Conservation (phyloP, 2,113 vertebrate species). For the Gobius niger region DNA sequence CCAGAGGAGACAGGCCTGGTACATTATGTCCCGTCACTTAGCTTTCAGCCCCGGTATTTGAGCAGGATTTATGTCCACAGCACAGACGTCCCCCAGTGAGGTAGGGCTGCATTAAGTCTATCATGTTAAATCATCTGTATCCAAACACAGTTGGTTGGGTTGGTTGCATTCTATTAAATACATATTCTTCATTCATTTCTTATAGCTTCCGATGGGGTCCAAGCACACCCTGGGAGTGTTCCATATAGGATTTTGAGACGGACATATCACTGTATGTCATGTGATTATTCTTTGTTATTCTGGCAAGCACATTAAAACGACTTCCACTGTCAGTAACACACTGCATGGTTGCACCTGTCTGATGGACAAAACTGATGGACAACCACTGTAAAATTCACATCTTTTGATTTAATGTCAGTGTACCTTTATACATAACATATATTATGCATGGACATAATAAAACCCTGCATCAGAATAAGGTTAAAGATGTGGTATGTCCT, state of each 20-base stretch:
- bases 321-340: background rate
- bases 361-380: background rate
- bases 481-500: constrained; percentile 22
- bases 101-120: constrained; percentile 38
- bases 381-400: background rate
- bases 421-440: background rate
- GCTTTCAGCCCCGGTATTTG: constrained; percentile 55
- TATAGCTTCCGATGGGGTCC: constrained; percentile 5
- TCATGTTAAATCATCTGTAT: constrained; percentile 14
- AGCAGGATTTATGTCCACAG: constrained; percentile 46
- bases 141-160: background rate
- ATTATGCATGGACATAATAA: background rate
- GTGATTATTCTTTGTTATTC: constrained; percentile 5
- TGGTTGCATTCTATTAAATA: background rate
- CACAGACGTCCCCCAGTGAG: constrained; percentile 20
- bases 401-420: background rate
- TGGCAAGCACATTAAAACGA: background rate
- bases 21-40: constrained; percentile 58
- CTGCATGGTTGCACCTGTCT: background rate
- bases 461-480: constrained; percentile 6
- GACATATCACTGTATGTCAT: background rate
- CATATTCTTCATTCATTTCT: background rate
- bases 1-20: constrained; percentile 49
- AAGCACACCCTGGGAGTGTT: constrained; percentile 2
- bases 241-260: background rate